Percentiles rank a stretch among this genome's conserved stretches.
phyloP scores from a whole-genome alignment of 2,888 invertebrate genomes.

The Eustalomyia histrio region DNA sequence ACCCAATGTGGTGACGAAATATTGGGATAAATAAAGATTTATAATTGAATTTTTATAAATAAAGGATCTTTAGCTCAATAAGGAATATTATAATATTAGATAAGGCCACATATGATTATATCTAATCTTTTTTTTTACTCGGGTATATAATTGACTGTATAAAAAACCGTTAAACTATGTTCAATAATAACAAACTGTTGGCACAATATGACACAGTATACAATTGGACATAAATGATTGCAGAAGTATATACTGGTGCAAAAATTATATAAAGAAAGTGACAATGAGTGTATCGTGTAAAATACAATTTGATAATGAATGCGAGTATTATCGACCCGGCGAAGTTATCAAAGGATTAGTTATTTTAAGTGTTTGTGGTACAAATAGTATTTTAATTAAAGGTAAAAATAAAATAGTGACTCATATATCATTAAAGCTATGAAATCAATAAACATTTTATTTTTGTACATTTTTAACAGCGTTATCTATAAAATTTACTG shows the following conservation, averaged over 20 bases:
- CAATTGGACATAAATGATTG: background rate
- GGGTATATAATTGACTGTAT: conserved; percentile 1
- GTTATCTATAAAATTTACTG: conserved; percentile 71
- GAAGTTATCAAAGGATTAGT: conserved; percentile 71
- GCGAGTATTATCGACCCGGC: conserved; percentile 70
- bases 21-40: no score
- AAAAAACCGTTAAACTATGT: background rate
- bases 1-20: no score
- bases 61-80: no score
- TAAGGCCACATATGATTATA: no score
- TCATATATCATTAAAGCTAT: conserved; percentile 56
- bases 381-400: conserved; percentile 71
- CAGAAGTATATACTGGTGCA: background rate
- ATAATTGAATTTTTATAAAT: no score
- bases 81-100: no score
- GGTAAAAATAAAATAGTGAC: conserved; percentile 69
- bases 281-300: conserved; percentile 48
- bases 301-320: conserved; percentile 69
- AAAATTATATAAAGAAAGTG: background rate
- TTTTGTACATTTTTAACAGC: conserved; percentile 63
- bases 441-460: conserved; percentile 9
- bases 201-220: background rate
- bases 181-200: conserved; percentile 19
- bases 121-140: no score
- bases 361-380: conserved; percentile 59